Conservation (phyloP, 2,888 invertebrate species). For the Ametastegia equiseti region DNA sequence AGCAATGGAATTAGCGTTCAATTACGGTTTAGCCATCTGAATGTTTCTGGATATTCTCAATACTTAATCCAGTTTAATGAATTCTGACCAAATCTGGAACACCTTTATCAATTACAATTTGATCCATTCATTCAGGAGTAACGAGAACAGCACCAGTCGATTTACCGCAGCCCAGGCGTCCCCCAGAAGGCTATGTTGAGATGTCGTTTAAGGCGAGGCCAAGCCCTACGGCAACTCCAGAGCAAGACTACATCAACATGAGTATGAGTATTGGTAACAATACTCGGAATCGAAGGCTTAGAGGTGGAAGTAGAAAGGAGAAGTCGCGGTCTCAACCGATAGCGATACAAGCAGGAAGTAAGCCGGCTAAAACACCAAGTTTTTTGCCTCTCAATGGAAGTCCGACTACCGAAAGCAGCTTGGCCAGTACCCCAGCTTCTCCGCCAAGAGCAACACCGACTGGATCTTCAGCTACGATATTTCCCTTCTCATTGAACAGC, state of each 20-base stretch:
- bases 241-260: slow-evolving; percentile 80
- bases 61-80: too few species aligned
- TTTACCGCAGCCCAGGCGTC: slow-evolving; percentile 73
- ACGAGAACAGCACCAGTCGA: slow-evolving; percentile 74
- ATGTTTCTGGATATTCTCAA: too few species aligned
- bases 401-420: slow-evolving; percentile 74
- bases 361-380: slow-evolving; percentile 69
- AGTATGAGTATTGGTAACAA: slow-evolving; percentile 72
- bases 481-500: slow-evolving; percentile 84
- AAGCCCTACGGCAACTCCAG: slow-evolving; percentile 67
- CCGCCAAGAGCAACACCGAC: slow-evolving; percentile 78
- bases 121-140: slow-evolving; percentile 58
- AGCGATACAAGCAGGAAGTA: slow-evolving; percentile 77
- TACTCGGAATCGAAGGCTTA: slow-evolving; percentile 65
- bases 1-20: too few species aligned
- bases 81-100: too few species aligned
- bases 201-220: slow-evolving; percentile 79
- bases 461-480: slow-evolving; percentile 81
- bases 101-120: too few species aligned
- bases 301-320: slow-evolving; percentile 71
- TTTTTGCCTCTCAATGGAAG: slow-evolving; percentile 76
- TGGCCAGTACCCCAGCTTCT: slow-evolving; percentile 76
- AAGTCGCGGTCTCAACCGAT: slow-evolving; percentile 82
- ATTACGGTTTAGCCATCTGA: too few species aligned
- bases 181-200: slow-evolving; percentile 82